Evolutionary conservation across 2,113 vertebrate species (phyloP), one percentile per base, ranked within the genome.

Genomic region (Phalacrocorax brasilianus): DNA sequence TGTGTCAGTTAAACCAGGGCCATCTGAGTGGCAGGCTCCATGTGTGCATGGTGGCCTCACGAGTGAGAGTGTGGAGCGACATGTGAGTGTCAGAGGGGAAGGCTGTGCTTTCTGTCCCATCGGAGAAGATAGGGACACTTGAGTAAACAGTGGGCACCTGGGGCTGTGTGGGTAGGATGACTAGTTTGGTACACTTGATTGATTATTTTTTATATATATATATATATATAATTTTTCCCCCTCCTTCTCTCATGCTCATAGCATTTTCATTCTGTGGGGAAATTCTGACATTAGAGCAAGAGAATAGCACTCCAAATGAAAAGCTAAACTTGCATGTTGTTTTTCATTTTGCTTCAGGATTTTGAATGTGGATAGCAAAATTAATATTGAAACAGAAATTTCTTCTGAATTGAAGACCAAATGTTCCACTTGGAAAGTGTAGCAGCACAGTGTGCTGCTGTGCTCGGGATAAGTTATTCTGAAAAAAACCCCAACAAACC

Each of bases 1-100:
- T 0, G 0, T 88, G 91, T 67, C 85, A 56, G 85, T 89, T 68
- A 44, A 35, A 45, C 1, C 1, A 1, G 80, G 91, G 58, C 91
- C 2, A 4, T 65, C 71, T 38, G 35, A 72, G 73, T 8, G 26
- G 66, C 73, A 13, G 77, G 47, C 56, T 81, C 14, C 0, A 4
- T 11, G n/a, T 20, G 40, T n/a, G 44, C 40, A n/a, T 1, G 28
- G 55, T 27, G 73, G 75, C 91, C 73, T 67, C n/a, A 5, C 0
- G 5, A 67, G 21, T 18, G n/a, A 61, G 52, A 23, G 61, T 22
- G 73, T 4, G 0, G 47, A 74, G 61, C 2, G 4, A 23, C 49
- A 45, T 0, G 4, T 1, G 0, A 16, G 42, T 50, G 53, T 7
- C 0, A 2, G 45, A 66, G 53, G 40, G 58, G 24, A 24, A 63